A percentile compares a stretch with the other conserved stretches of the same genome.
These are phyloP conservation scores for Lepidostoma basale DNA, from an alignment of 1,140 invertebrate species.

Conservation along the genomic window DNA sequence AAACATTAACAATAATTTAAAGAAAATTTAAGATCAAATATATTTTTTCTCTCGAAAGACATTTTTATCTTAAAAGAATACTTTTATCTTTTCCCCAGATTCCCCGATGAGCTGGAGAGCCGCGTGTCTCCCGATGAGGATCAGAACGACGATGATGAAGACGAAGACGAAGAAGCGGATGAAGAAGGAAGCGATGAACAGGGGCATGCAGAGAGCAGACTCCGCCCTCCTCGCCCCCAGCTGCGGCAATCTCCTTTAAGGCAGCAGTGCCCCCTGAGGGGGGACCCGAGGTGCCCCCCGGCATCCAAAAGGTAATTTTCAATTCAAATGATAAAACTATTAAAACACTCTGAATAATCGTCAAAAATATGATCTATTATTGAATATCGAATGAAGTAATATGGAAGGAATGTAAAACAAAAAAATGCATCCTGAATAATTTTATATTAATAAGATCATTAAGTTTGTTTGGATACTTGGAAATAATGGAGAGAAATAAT, in stretches of 20 bases:
- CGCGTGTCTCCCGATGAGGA: slow-evolving; percentile 24
- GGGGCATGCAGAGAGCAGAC: background rate
- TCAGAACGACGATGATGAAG: background rate
- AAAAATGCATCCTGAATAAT: too few relatives aligned
- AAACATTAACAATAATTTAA: background rate
- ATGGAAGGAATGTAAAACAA: too few relatives aligned
- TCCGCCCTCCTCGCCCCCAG: slow-evolving; percentile 50
- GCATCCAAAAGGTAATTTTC: slow-evolving; percentile 58
- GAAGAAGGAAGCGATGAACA: background rate
- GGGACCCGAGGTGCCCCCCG: slow-evolving; percentile 64
- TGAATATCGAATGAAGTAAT: too few relatives aligned
- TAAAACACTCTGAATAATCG: too few relatives aligned
- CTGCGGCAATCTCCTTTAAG: slow-evolving; percentile 60
- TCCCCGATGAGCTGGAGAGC: slow-evolving; percentile 36
- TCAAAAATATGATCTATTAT: too few relatives aligned
- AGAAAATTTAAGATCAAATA: background rate
- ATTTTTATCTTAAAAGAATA: background rate
- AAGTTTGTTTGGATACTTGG: too few relatives aligned
- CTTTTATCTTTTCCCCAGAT: slow-evolving; percentile 14
- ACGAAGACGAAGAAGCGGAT: background rate
- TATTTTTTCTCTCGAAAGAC: background rate
- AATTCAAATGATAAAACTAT: too few relatives aligned
- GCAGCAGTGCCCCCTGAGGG: slow-evolving; percentile 68
- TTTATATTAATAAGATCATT: too few relatives aligned
- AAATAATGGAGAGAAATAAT: too few relatives aligned